Evolutionary conservation across 2,888 invertebrate species (phyloP).

Genomic region (Chrysolina americana): DNA sequence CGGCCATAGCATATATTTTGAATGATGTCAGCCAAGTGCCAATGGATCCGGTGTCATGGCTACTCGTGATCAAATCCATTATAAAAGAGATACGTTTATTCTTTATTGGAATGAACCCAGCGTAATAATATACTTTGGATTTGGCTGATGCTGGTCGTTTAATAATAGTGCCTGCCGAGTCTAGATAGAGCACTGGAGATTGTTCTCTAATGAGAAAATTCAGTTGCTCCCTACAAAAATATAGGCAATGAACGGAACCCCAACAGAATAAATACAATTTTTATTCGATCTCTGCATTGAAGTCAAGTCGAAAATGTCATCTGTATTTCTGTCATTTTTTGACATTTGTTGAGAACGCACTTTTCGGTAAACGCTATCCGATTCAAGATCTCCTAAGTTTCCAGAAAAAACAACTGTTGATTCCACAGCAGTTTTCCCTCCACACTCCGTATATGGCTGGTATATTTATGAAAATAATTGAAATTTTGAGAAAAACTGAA

Average conservation of each 20-base stretch:
- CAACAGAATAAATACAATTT: slow-evolving; percentile 15
- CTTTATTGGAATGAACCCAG: not conserved
- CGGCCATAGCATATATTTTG: not conserved
- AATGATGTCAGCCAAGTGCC: not conserved
- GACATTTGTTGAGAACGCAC: not conserved
- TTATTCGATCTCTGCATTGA: not conserved
- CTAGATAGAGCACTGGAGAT: slow-evolving; percentile 7
- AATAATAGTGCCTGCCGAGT: slow-evolving; percentile 9
- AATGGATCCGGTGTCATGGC: not conserved
- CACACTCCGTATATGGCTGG: slow-evolving; percentile 9
- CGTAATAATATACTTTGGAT: slow-evolving; percentile 10
- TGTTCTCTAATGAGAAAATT: not conserved
- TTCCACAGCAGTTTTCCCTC: not conserved
- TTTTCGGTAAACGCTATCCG: slow-evolving; percentile 1
- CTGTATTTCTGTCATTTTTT: slow-evolving; percentile 22
- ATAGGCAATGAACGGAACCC: not conserved
- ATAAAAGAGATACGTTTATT: slow-evolving; percentile 12
- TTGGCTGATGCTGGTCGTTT: not conserved
- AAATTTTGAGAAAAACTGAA: too few relatives aligned
- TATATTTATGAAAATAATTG: not conserved
- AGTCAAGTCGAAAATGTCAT: slow-evolving; percentile 11
- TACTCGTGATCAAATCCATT: slow-evolving; percentile 9
- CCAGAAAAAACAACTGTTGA: not conserved
- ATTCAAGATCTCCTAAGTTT: not conserved
- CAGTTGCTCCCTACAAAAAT: slow-evolving; percentile 5